Evolutionary conservation across 2,888 invertebrate genomes (phyloP).

Genomic region (Drosophila borealis): DNA sequence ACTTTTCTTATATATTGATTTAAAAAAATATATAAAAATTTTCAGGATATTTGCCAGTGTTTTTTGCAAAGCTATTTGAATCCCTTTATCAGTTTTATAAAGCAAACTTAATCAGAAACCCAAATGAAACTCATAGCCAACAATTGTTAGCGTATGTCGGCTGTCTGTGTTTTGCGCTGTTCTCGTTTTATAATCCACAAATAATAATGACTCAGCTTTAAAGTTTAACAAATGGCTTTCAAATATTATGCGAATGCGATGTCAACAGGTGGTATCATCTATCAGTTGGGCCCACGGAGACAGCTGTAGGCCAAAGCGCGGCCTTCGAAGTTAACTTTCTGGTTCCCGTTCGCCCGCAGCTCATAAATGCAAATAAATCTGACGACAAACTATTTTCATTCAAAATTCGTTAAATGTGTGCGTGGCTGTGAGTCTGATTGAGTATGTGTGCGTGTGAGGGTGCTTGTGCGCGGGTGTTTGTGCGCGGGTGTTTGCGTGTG

Average conservation of each 20-base stretch:
- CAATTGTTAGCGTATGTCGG: slow-evolving; percentile 26
- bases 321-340: slow-evolving; percentile 36
- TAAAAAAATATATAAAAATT: no score
- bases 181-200: slow-evolving; percentile 2
- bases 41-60: no score
- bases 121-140: background rate
- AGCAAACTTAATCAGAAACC: no score
- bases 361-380: slow-evolving; percentile 71
- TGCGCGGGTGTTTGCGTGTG: background rate
- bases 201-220: slow-evolving; percentile 44
- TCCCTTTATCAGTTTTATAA: no score
- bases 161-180: background rate
- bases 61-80: no score
- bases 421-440: background rate
- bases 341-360: slow-evolving; percentile 20
- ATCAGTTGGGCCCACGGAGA: slow-evolving; percentile 38
- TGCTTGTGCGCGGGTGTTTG: slow-evolving; percentile 4
- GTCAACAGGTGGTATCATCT: slow-evolving; percentile 71
- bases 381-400: slow-evolving; percentile 68
- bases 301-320: slow-evolving; percentile 28
- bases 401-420: slow-evolving; percentile 49
- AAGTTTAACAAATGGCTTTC: slow-evolving; percentile 24
- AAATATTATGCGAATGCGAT: slow-evolving; percentile 36
- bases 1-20: no score
- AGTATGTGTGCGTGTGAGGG: background rate